These are phyloP conservation scores for Diadophis punctatus DNA, from an alignment of 2,113 vertebrate species.

Conservation along the genomic window DNA sequence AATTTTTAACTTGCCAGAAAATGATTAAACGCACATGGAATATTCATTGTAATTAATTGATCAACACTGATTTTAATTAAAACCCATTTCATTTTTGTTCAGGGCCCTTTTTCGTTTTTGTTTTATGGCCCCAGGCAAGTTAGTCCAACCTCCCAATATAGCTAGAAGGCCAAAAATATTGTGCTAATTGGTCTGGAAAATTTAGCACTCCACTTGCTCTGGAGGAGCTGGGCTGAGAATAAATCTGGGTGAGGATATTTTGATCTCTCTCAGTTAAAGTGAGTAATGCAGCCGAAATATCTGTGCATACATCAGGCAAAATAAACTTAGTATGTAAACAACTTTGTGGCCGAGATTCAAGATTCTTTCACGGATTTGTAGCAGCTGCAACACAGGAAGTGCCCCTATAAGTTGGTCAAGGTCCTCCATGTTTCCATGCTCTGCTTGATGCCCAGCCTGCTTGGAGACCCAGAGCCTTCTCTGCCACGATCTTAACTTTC, in stretches of 20 bases:
- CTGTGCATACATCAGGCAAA: not conserved
- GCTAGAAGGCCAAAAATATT: not conserved
- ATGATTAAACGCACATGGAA: not conserved
- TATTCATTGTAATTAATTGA: not conserved
- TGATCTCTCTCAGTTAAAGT: not conserved
- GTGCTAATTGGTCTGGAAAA: not conserved
- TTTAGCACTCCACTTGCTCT: not conserved
- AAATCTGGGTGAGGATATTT: not conserved
- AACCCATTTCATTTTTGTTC: not conserved
- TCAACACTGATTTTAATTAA: not conserved
- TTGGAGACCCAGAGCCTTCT: too few species aligned
- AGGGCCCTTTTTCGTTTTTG: not conserved
- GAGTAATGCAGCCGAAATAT: not conserved
- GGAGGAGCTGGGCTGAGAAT: rapidly evolving
- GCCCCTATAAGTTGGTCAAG: not conserved
- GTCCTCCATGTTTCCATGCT: not conserved
- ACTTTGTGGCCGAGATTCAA: not conserved
- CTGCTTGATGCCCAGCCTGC: not conserved
- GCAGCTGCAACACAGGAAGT: not conserved
- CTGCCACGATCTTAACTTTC: not conserved
- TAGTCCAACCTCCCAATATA: not conserved
- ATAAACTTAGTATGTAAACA: not conserved
- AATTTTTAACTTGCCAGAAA: not conserved
- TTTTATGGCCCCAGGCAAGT: not conserved
- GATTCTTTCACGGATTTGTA: not conserved